Evolutionary conservation across 2,797 vertebrate species (phyloP).

Genomic region (Margarornis squamiger): DNA sequence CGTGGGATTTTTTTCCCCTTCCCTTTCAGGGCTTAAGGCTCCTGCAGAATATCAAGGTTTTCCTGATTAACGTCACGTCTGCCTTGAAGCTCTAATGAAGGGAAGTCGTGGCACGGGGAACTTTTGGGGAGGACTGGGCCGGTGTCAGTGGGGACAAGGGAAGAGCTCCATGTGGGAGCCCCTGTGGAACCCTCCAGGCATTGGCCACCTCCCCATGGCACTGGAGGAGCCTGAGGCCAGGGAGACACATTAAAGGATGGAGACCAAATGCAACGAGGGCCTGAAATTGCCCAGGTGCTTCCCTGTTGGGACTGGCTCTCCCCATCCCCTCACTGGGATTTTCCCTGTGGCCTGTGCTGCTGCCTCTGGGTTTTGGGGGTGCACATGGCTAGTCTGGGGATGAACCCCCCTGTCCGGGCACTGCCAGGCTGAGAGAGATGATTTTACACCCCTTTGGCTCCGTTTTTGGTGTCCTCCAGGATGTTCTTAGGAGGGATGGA

Average conservation of each 20-base stretch:
- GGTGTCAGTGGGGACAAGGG: not conserved
- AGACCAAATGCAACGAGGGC: fast-evolving
- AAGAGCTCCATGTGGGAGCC: not conserved
- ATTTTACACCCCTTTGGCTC: not conserved
- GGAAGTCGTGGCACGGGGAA: not conserved
- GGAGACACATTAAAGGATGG: not conserved
- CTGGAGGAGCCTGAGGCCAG: not conserved
- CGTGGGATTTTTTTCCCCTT: not conserved
- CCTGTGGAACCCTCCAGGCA: not conserved
- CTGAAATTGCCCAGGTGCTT: fast-evolving
- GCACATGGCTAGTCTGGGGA: not conserved
- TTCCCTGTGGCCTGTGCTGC: not conserved
- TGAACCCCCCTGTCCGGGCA: fast-evolving
- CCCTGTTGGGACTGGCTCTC: fast-evolving
- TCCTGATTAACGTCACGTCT: conserved; percentile 60
- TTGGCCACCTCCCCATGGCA: fast-evolving
- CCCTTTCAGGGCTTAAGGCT: conserved; percentile 60
- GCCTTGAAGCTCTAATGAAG: conserved; percentile 68
- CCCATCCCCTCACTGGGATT: fast-evolving
- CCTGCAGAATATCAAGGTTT: conserved; percentile 74
- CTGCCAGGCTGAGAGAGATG: not conserved
- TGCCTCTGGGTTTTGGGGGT: not conserved
- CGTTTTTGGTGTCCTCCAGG: fast-evolving
- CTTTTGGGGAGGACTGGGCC: not conserved
- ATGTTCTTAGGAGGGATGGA: not conserved